These are phyloP conservation scores for Neria commutata DNA, from an alignment of 2,888 invertebrate genomes.

Conservation along the genomic window DNA sequence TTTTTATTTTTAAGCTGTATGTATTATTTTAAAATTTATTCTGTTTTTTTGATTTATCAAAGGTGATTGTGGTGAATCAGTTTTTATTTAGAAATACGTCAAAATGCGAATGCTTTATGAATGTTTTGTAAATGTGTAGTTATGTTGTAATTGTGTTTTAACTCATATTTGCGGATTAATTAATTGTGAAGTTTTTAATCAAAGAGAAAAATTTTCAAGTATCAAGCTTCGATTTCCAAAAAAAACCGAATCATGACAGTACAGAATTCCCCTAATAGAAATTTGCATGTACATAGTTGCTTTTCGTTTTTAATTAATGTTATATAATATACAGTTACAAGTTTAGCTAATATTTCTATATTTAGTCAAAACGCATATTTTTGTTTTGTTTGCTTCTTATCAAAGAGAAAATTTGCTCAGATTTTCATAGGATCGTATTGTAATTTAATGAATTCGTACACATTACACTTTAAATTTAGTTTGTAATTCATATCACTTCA, in stretches of 20 bases:
- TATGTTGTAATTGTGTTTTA: not conserved
- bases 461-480: conserved; percentile 23
- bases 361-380: not conserved
- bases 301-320: not conserved
- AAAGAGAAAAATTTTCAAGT: not conserved
- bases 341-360: not conserved
- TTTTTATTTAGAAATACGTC: not conserved
- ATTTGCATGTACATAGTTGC: not conserved
- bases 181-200: not conserved
- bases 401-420: not conserved
- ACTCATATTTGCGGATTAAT: not conserved
- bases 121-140: not conserved
- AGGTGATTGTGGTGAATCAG: not conserved
- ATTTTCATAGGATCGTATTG: not conserved
- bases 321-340: not conserved
- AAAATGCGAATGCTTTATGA: not conserved
- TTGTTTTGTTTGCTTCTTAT: not conserved
- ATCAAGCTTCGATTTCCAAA: too few species aligned
- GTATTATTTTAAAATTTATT: not conserved
- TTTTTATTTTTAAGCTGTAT: too few species aligned
- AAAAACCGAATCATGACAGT: too few species aligned
- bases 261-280: too few species aligned
- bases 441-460: not conserved
- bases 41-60: not conserved
- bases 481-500: conserved; percentile 47